Evolutionary conservation across 2,113 vertebrate genomes (phyloP).

Genomic region (Ardeotis arabs): DNA sequence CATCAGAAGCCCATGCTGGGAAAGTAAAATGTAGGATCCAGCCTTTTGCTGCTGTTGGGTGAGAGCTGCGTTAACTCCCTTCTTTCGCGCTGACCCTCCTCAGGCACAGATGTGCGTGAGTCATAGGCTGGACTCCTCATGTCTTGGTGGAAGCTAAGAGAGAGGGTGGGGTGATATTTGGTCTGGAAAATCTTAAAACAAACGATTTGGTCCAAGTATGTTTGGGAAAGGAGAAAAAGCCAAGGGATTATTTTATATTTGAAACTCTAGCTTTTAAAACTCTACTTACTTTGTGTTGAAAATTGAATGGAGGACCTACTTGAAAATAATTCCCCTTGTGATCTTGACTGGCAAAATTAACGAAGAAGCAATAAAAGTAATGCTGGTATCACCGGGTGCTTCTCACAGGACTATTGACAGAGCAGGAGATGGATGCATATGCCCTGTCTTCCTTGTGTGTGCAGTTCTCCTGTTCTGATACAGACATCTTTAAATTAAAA

Average conservation of each 20-base stretch:
- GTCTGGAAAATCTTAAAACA: conserved; percentile 53
- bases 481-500: not conserved
- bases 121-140: conserved; percentile 33
- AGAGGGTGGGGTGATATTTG: conserved; percentile 31
- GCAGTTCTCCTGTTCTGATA: not conserved
- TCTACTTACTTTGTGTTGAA: not conserved
- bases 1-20: not conserved
- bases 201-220: not conserved
- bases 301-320: not conserved
- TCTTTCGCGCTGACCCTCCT: not conserved
- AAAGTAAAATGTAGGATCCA: not conserved
- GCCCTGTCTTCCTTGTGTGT: not conserved
- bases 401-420: not conserved
- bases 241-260: not conserved
- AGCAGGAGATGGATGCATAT: not conserved
- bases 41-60: not conserved
- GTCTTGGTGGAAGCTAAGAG: not conserved
- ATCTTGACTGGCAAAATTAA: not conserved
- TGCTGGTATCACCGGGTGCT: not conserved
- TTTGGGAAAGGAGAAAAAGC: conserved; percentile 7
- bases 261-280: not conserved
- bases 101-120: conserved; percentile 18
- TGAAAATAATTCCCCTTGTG: not conserved
- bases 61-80: not conserved
- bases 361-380: not conserved